Conservation (phyloP, 2,888 invertebrate species). For the Lasiommata megera region DNA sequence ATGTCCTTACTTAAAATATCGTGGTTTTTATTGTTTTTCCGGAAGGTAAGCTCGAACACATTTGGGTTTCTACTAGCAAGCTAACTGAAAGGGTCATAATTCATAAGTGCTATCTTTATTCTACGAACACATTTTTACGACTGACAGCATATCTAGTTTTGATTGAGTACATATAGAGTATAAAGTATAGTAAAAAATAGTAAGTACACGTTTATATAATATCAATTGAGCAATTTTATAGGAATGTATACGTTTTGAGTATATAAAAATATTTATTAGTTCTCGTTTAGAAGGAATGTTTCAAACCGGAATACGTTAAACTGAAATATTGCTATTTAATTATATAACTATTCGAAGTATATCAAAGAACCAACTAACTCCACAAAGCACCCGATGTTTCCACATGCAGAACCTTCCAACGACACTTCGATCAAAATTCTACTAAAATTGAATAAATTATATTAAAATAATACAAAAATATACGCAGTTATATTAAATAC, state of each 20-base stretch:
- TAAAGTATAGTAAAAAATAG: too few relatives aligned
- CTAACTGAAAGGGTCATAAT: too few relatives aligned
- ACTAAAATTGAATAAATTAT: constrained; percentile 73
- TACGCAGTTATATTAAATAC: constrained; percentile 42
- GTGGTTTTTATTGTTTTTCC: too few relatives aligned
- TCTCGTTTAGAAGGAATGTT: constrained; percentile 29
- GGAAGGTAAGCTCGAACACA: too few relatives aligned
- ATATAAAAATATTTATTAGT: constrained; percentile 20
- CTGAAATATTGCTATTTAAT: background rate
- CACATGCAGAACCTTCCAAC: constrained; percentile 55
- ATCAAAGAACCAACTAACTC: constrained; percentile 37
- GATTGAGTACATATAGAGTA: too few relatives aligned
- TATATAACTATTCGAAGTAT: constrained; percentile 5
- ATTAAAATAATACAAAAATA: constrained; percentile 60
- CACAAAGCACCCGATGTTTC: constrained; percentile 66
- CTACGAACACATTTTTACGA: too few relatives aligned
- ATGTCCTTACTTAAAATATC: too few relatives aligned
- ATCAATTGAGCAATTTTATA: constrained; percentile 29
- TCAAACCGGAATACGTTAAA: constrained; percentile 23
- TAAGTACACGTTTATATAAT: background rate
- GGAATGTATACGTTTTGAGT: constrained; percentile 31
- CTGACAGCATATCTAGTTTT: too few relatives aligned
- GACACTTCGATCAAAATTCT: constrained; percentile 64
- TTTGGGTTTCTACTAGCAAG: too few relatives aligned
- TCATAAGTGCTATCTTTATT: too few relatives aligned